Evolutionary conservation across 2,888 invertebrate species (phyloP), one percentile per base, ranked within the genome.

Genomic region (Lepidonotus clava): DNA sequence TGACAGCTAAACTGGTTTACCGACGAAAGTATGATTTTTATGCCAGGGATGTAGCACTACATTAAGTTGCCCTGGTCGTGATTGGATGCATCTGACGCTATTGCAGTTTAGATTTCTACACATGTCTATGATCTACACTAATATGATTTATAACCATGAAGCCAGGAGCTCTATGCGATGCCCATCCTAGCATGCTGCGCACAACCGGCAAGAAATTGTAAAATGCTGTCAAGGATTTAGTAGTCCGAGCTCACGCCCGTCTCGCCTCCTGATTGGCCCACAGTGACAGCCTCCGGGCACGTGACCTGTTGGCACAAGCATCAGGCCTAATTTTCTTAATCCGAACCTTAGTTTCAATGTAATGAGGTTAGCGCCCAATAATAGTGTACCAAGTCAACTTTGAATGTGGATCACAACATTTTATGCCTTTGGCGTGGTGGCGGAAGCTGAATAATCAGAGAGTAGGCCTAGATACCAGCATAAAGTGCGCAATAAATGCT

Each of bases 211-310:
- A 38, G 11, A 71, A 46, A 24, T 18, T 71, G 36, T 38, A 38
- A 11, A 71, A n/a, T n/a, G n/a, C 71, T 71, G 38, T 36, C 38
- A 71, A 38, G 34, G 71, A 71, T 38, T 34, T n/a, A 71, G 71
- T 38, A 71, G 38, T 71, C 71, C 18, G 71, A 32, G 71, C 71
- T 38, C 14, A 11, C 46, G 40, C n/a, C 28, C 28, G 51, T 80
- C 2, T 1, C 46, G 46, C 80, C 46, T 80, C 46, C 80, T 80
- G 80, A 80, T 80, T 80, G 80, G 80, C 41, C 46, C 18, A 80
- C 46, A 51, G 18, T 21, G 1, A 14, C 28, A 46, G 46, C 80
- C 80, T 18, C 4, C 2, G 32, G 80, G 80, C 80, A 80, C 51
- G 80, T 80, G 80, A 80, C 80, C 80, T 18, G 32, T 24, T 41